Evolutionary conservation across 2,797 vertebrate species (phyloP).

Genomic region (Orestias chungarensis): DNA sequence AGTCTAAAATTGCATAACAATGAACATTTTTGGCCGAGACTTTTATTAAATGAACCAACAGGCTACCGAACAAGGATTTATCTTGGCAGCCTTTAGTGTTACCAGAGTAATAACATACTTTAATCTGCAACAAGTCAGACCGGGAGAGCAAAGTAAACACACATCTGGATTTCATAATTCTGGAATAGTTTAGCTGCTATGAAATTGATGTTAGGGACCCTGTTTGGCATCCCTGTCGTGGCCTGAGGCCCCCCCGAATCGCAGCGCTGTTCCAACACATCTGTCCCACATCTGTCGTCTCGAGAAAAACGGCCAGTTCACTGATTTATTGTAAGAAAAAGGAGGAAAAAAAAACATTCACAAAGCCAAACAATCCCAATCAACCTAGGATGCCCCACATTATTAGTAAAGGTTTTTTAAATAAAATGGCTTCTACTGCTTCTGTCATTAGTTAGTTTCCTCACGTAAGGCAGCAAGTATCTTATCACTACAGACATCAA

Average conservation of each 20-base stretch:
- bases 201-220: background rate
- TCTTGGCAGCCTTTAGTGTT: slow-evolving; percentile 16
- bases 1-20: background rate
- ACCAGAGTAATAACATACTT: slow-evolving; percentile 25
- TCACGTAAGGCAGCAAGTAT: no score
- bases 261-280: slow-evolving; percentile 4
- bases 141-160: slow-evolving; percentile 4
- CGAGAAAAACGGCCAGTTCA: background rate
- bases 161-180: background rate
- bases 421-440: background rate
- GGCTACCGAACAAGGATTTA: slow-evolving; percentile 1
- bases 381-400: background rate
- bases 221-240: slow-evolving; percentile 1
- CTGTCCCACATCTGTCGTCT: slow-evolving; percentile 9
- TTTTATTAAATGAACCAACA: slow-evolving; percentile 1
- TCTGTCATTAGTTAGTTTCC: background rate
- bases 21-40: background rate
- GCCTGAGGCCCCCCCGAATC: background rate
- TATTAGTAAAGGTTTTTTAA: background rate
- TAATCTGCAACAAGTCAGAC: slow-evolving; percentile 23
- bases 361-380: background rate
- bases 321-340: background rate
- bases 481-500: background rate
- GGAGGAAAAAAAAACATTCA: background rate
- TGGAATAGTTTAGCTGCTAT: background rate